Base-by-base conservation (phyloP, 2,797 vertebrate genomes). In the Danio kyathit region DNA sequence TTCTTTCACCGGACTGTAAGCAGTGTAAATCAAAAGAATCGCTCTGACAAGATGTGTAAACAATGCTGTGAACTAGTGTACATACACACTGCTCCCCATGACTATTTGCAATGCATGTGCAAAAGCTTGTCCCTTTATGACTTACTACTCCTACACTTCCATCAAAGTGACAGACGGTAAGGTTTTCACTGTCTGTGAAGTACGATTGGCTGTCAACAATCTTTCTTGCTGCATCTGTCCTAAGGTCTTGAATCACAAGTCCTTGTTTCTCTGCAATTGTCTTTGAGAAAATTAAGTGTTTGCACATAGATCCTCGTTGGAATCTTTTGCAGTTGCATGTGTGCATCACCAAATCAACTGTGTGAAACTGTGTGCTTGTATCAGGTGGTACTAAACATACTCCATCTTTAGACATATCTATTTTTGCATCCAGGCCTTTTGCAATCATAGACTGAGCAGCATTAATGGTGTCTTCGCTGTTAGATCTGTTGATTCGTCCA, bases 261-360 rank as follows among this genome's bases (percentile, higher is more conserved):
- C 66, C 73, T 76, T 70, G 52, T 49, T 61, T 74, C 72, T 82
- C 21, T 70, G 72, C 73, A 57, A 48, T 61, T 38, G 0, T 44
- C 12, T 40, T 6, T 41, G 80, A 69, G 7, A 77, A 72, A 72
- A 77, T 61, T 13, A 77, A 19, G 38, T 77, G 74, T 77, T 75
- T 75, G 61, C 79, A 76, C 54, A 82, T 2, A 77, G 16, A 69
- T 43, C 66, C 66, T 10, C 21, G 56, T 21, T 72, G 60, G 59
- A 19, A 78, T 77, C 12, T 59, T 72, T 52, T 61, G 59, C 74
- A 78, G n/a, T 82, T 51, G 40, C 81, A 82, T 29, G 43, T 66
- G 13, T 59, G 16, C 56, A 43, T 71, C 16, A 82, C 66, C 49
- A 82, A 52, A 44, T 82, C 64, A 60, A 76, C 80, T 29, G 4